Base-by-base conservation (phyloP, 2,888 invertebrate genomes). In the Leucoma salicis region DNA sequence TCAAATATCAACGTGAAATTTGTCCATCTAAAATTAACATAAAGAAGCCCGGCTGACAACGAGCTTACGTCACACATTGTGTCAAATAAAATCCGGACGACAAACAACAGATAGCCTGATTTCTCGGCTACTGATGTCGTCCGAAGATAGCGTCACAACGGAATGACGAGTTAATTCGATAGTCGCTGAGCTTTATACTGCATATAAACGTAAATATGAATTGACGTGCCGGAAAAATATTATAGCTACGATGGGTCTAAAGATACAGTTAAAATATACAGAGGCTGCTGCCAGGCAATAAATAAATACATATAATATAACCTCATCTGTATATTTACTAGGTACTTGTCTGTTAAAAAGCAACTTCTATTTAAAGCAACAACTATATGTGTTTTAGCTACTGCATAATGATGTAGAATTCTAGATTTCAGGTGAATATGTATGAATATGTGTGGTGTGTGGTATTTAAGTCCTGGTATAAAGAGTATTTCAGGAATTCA, bases 111-210 rank as follows among this genome's bases (percentile, higher is more conserved):
- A 76, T 78, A 71, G 65, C 65, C 56, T 29, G 67, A 63, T 64
- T 53, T 53, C 58, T 56, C 61, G 53, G 75, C 80, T 77, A 75
- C 78, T 63, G 83, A 83, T 84, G 81, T 83, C 82, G 57, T 59
- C 41, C 36, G 47, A 47, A 47, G 82, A 83, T 83, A 83, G 72
- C 65, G 80, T 80, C 77, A 29, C 65, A 53, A 53, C 57, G 53
- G 66, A 66, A 74, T 79, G 83, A 84, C 70, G 80, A 72, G 73
- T 82, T 84, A 83, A 84, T 85, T 82, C 78, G 76, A 82, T 78
- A 78, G 75, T 63, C 62, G 63, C 66, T 66, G 74, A 70, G 70
- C 73, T 74, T 75, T 72, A 63, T 63, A 69, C 66, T 65, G 57
- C 59, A 62, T 65, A 70, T 13, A 64, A 67, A 73, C 60, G 74